These are phyloP conservation scores for Littorina saxatilis DNA, from an alignment of 1,140 invertebrate genomes.

Conservation along the genomic window DNA sequence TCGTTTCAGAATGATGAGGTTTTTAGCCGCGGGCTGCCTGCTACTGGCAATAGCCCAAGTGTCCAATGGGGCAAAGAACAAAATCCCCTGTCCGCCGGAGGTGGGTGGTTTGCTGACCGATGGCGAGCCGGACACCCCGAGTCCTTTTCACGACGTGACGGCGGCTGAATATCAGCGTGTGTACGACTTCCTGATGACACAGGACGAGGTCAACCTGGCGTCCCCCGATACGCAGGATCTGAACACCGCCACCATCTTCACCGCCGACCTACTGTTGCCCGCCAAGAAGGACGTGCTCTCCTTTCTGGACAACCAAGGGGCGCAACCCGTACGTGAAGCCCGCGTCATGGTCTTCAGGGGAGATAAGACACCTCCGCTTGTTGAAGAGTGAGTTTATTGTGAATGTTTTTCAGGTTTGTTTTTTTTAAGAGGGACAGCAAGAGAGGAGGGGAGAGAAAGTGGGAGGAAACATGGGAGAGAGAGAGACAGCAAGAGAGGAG, in stretches of 20 bases:
- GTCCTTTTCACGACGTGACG: slow-evolving; percentile 52
- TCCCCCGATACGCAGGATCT: slow-evolving; percentile 32
- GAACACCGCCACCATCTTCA: slow-evolving; percentile 57
- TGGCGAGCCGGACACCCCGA: slow-evolving; percentile 41
- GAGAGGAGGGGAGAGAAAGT: too few relatives aligned
- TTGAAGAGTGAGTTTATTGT: slow-evolving; percentile 58
- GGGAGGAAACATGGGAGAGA: too few relatives aligned
- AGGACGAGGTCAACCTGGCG: slow-evolving; percentile 47
- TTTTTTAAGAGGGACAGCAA: too few relatives aligned
- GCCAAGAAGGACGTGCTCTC: slow-evolving; percentile 53
- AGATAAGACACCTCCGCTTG: slow-evolving; percentile 45
- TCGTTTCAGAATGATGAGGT: too few relatives aligned
- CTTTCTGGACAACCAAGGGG: slow-evolving; percentile 53
- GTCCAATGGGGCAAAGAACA: background rate
- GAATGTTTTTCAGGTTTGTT: too few relatives aligned
- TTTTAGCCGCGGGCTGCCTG: background rate
- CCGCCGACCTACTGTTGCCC: slow-evolving; percentile 52
- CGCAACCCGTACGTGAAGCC: slow-evolving; percentile 56
- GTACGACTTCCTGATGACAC: slow-evolving; percentile 21
- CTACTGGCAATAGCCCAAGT: background rate
- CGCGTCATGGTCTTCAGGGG: slow-evolving; percentile 59
- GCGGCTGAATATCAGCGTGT: slow-evolving; percentile 45
- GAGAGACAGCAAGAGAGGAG: too few relatives aligned
- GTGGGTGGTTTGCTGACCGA: slow-evolving; percentile 10
- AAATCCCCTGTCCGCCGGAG: background rate